phyloP scores from a whole-genome alignment of 1,140 invertebrate genomes.

The Dendroctonus valens region DNA sequence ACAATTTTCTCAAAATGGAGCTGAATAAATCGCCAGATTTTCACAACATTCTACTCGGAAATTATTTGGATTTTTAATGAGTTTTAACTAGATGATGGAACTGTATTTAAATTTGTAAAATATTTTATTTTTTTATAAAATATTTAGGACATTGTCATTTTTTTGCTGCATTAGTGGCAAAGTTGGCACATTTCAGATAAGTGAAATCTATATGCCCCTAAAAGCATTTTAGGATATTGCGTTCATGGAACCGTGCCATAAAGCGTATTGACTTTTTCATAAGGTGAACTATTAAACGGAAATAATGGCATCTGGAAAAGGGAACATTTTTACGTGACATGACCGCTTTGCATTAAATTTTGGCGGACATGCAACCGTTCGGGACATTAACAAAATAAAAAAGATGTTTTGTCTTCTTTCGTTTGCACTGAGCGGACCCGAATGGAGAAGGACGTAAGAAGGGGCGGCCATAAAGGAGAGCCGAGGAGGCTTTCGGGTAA shows the following conservation, averaged over 20 bases:
- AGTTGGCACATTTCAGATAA: too few species aligned
- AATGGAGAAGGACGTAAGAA: conserved; percentile 24
- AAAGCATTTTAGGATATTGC: too few species aligned
- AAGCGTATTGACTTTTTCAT: conserved; percentile 17
- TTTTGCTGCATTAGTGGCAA: too few species aligned
- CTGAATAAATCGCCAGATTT: too few species aligned
- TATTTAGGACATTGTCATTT: too few species aligned
- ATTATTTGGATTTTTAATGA: too few species aligned
- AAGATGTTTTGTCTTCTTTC: conserved; percentile 13
- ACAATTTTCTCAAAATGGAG: too few species aligned
- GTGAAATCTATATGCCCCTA: too few species aligned
- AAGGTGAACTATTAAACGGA: conserved; percentile 12
- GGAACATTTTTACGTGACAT: conserved; percentile 24
- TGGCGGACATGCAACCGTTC: conserved; percentile 24
- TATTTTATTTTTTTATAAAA: too few species aligned
- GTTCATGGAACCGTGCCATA: conserved; percentile 1
- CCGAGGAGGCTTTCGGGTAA: conserved; percentile 31
- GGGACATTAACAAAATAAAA: conserved; percentile 27
- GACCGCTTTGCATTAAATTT: conserved; percentile 25
- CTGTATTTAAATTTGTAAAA: too few species aligned
- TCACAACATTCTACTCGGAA: too few species aligned
- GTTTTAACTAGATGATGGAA: too few species aligned
- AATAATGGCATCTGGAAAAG: conserved; percentile 14
- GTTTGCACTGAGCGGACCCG: background rate
- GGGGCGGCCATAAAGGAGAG: conserved; percentile 16